phyloP scores from a whole-genome alignment of 2,113 vertebrate genomes.

The Chloebia gouldiae region DNA sequence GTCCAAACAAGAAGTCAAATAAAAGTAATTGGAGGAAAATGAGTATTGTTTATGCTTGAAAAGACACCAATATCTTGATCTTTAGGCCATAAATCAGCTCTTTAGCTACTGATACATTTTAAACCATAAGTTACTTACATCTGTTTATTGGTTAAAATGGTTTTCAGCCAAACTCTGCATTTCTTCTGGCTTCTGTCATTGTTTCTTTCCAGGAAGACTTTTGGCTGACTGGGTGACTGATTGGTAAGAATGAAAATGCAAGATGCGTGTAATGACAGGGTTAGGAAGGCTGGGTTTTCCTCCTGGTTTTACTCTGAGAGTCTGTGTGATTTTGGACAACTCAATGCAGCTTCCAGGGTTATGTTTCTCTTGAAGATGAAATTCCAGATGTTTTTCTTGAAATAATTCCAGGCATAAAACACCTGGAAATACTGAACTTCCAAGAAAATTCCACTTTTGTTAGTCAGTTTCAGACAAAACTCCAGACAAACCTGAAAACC shows the following conservation, averaged over 20 bases:
- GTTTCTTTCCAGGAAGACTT: not conserved
- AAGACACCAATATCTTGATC: not conserved
- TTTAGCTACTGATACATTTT: not conserved
- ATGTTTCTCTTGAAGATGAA: not conserved
- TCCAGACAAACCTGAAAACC: not conserved
- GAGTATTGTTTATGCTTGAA: not conserved
- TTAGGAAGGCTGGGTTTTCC: not conserved
- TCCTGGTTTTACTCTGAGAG: not conserved
- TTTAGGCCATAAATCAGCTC: not conserved
- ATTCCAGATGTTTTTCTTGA: conserved; percentile 17
- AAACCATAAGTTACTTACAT: not conserved
- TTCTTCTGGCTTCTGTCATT: not conserved
- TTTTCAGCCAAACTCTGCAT: not conserved
- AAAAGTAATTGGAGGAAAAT: not conserved
- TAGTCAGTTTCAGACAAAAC: not conserved
- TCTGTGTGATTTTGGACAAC: not conserved
- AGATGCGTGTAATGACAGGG: not conserved
- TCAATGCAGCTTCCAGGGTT: not conserved
- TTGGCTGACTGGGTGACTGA: not conserved
- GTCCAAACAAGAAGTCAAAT: not conserved
- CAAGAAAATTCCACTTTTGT: not conserved
- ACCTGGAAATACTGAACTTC: not conserved
- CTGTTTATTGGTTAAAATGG: not conserved
- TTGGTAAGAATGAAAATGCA: not conserved
- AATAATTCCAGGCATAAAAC: not conserved